Evolutionary conservation across 2,113 vertebrate species (phyloP).

Genomic region (Entosphenus tridentatus): DNA sequence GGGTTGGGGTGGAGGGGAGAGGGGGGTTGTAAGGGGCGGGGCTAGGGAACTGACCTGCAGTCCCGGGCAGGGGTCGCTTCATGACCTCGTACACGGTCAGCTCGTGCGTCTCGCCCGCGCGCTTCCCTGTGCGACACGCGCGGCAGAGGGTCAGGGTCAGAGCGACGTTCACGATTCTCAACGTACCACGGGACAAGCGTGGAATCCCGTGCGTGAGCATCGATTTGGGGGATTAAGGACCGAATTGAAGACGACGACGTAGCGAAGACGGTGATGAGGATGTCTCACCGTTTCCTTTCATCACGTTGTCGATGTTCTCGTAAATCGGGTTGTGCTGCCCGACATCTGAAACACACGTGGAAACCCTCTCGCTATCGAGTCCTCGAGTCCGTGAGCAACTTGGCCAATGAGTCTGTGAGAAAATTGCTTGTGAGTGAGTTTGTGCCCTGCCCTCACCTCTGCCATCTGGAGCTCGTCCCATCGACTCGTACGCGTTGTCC

Average conservation of each 20-base stretch:
- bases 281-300: conserved; percentile 5
- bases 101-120: background rate
- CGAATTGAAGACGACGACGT: background rate
- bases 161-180: background rate
- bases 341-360: background rate
- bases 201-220: background rate
- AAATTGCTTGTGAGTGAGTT: no score
- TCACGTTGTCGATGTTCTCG: conserved; percentile 4
- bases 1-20: no score
- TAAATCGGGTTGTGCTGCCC: conserved; percentile 1
- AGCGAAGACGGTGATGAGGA: background rate
- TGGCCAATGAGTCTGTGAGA: no score
- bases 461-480: background rate
- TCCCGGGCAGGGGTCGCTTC: background rate
- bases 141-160: no score
- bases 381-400: no score
- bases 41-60: background rate
- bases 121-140: no score
- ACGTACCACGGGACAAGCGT: background rate
- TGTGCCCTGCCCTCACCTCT: no score
- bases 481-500: background rate
- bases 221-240: background rate
- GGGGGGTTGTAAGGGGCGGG: no score
- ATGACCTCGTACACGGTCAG: conserved; percentile 1
- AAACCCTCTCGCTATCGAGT: no score